Percentiles rank a stretch among this genome's conserved stretches.
phyloP scores from a whole-genome alignment of 2,888 invertebrate species.

The Torymus auratus region DNA sequence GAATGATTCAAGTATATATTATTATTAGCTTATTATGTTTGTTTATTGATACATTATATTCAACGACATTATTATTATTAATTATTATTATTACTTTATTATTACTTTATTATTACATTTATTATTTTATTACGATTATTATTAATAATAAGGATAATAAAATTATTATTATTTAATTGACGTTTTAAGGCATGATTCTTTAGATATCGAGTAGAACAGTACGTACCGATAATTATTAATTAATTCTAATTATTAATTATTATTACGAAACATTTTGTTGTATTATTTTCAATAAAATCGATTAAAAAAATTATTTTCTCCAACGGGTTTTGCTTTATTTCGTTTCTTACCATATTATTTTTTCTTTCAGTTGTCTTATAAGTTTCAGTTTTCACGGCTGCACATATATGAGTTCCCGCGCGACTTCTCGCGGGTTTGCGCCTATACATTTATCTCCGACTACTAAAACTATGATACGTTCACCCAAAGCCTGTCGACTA shows the following conservation, averaged over 20 bases:
- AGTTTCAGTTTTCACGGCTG: conserved; percentile 14
- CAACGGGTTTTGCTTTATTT: conserved; percentile 60
- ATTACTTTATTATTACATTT: conserved; percentile 66
- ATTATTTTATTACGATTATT: conserved; percentile 70
- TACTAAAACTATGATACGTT: conserved; percentile 21
- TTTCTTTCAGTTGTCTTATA: conserved; percentile 33
- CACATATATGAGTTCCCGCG: background rate
- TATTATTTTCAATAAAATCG: conserved; percentile 77
- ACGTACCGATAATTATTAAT: conserved; percentile 75
- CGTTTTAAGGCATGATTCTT: conserved; percentile 75
- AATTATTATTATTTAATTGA: conserved; percentile 70
- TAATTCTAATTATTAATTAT: conserved; percentile 74
- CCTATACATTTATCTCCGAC: conserved; percentile 61
- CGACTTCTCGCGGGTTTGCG: conserved; percentile 33
- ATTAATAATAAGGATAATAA: conserved; percentile 69
- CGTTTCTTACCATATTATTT: conserved; percentile 45
- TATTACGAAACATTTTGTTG: conserved; percentile 76
- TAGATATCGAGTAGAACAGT: conserved; percentile 74
- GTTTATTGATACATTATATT: conserved; percentile 76
- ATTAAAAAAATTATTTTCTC: conserved; percentile 73
- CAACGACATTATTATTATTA: conserved; percentile 71
- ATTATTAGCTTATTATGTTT: conserved; percentile 73
- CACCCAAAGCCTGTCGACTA: conserved; percentile 62
- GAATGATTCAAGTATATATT: conserved; percentile 68
- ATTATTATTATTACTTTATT: conserved; percentile 64